Conservation (phyloP, 2,113 vertebrate genomes). For the Pachycephala philippinensis region DNA sequence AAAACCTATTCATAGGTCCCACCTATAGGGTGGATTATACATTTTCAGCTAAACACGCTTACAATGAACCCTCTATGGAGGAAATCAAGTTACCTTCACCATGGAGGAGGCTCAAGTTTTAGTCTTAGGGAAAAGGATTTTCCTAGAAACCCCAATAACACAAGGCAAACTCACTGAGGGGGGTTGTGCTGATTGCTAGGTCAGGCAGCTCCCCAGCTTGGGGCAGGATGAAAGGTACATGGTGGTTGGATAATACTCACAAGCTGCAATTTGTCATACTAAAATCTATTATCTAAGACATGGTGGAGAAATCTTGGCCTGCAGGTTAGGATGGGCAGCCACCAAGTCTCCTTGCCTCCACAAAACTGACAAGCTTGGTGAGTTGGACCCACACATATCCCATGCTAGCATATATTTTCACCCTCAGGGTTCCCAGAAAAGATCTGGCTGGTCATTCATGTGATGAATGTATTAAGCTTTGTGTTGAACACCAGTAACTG, state of each 20-base stretch:
- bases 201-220: not conserved
- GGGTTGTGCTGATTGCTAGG: not conserved
- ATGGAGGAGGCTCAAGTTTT: not conserved
- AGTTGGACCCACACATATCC: not conserved
- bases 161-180: not conserved
- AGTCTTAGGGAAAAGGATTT: not conserved
- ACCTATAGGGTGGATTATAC: not conserved
- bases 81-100: not conserved
- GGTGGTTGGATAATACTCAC: not conserved
- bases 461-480: not conserved
- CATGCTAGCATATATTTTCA: not conserved
- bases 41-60: not conserved
- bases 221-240: not conserved
- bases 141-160: not conserved
- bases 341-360: not conserved
- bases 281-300: not conserved
- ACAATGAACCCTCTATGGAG: not conserved
- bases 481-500: not conserved
- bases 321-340: not conserved
- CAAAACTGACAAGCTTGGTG: not conserved
- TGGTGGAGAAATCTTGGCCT: not conserved
- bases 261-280: not conserved
- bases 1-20: not conserved
- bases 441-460: not conserved
- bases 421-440: not conserved